A percentile compares a stretch with the other conserved stretches of the same genome.
Conservation (phyloP, 1,140 invertebrate species). For the Drosophila melanica region DNA sequence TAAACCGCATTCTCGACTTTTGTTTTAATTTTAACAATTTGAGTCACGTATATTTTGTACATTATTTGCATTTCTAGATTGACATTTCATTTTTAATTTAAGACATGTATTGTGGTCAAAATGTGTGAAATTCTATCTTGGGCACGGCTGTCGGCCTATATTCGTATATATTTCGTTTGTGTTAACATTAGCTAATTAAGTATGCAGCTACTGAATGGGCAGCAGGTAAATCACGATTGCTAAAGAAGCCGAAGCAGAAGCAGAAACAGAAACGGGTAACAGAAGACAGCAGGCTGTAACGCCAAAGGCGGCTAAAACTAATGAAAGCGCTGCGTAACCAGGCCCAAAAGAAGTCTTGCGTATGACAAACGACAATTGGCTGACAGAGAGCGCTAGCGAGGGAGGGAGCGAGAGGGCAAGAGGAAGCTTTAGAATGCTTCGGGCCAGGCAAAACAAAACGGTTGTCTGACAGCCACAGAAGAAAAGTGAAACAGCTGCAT, state of each 20-base stretch:
- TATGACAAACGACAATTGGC: slow-evolving; percentile 25
- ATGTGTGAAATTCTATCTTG: slow-evolving; percentile 32
- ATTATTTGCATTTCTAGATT: slow-evolving; percentile 26
- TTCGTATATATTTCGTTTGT: slow-evolving; percentile 31
- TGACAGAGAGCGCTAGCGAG: not conserved
- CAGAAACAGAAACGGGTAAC: slow-evolving; percentile 19
- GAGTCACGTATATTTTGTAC: slow-evolving; percentile 9
- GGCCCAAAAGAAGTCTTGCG: slow-evolving; percentile 43
- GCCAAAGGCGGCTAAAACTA: slow-evolving; percentile 45
- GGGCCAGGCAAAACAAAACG: slow-evolving; percentile 7
- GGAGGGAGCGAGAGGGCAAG: slow-evolving; percentile 1
- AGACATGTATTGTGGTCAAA: slow-evolving; percentile 33
- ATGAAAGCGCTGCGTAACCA: slow-evolving; percentile 73
- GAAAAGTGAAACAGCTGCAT: slow-evolving; percentile 63
- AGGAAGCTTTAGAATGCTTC: slow-evolving; percentile 21
- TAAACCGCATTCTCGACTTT: not conserved
- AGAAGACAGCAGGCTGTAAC: slow-evolving; percentile 16
- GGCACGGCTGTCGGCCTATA: slow-evolving; percentile 60
- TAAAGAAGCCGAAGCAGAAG: no score
- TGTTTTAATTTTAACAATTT: not conserved
- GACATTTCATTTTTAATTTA: slow-evolving; percentile 13
- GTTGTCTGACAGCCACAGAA: slow-evolving; percentile 27
- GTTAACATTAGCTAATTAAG: slow-evolving; percentile 70
- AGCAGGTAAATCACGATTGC: slow-evolving; percentile 5
- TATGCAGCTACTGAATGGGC: slow-evolving; percentile 51